Conservation (phyloP, 1,140 invertebrate genomes). For the Drosophila rhopaloa region DNA sequence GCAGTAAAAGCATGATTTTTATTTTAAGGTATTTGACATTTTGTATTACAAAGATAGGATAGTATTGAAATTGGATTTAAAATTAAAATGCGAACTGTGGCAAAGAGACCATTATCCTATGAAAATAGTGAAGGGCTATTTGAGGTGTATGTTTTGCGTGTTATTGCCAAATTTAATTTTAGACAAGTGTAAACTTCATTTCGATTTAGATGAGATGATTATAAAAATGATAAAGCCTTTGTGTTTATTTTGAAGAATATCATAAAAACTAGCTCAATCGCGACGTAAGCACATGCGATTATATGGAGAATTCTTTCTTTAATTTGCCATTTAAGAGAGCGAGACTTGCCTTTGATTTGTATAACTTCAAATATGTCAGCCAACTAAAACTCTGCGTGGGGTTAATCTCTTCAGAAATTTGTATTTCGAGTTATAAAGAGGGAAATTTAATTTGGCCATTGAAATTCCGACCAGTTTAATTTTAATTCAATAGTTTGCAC, state of each 20-base stretch:
- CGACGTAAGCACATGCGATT: conserved; percentile 49
- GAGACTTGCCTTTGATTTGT: conserved; percentile 49
- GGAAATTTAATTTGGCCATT: conserved; percentile 54
- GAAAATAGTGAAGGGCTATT: conserved; percentile 24
- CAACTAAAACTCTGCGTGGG: conserved; percentile 77
- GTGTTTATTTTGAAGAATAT: conserved; percentile 70
- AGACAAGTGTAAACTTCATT: conserved; percentile 73
- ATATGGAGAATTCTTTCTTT: conserved; percentile 30
- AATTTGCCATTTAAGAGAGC: conserved; percentile 57
- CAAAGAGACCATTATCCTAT: conserved; percentile 56
- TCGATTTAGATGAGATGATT: conserved; percentile 85
- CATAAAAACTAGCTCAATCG: conserved; percentile 54
- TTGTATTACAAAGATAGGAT: conserved; percentile 63
- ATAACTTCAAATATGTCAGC: conserved; percentile 56
- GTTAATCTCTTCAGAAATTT: conserved; percentile 76
- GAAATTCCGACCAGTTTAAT: conserved; percentile 35
- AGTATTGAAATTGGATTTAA: conserved; percentile 55
- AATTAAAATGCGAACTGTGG: conserved; percentile 73
- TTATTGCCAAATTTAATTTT: conserved; percentile 42
- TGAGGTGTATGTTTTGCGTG: conserved; percentile 29
- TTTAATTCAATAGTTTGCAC: conserved; percentile 37
- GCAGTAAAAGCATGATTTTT: conserved; percentile 75
- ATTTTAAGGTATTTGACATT: conserved; percentile 66
- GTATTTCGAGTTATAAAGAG: conserved; percentile 11
- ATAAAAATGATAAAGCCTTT: conserved; percentile 85